Conservation (phyloP, 2,888 invertebrate genomes). For the Dusona sp. region DNA sequence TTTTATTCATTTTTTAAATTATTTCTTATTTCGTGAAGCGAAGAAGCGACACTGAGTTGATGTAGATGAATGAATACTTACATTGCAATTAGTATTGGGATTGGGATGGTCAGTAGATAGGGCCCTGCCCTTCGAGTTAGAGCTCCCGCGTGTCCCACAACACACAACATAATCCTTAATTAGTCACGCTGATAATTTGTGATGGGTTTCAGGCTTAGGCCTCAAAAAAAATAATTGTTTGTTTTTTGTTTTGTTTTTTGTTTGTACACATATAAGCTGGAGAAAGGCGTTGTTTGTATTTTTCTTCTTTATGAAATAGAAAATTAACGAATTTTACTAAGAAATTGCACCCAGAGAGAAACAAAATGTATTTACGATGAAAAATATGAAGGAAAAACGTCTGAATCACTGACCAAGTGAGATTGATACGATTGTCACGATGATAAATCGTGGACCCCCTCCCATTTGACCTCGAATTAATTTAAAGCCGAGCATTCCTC, state of each 20-base stretch:
- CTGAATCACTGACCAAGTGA: slow-evolving; percentile 20
- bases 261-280: slow-evolving; percentile 45
- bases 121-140: slow-evolving; percentile 83
- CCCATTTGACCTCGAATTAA: slow-evolving; percentile 39
- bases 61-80: slow-evolving; percentile 83
- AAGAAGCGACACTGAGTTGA: slow-evolving; percentile 81
- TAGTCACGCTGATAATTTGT: slow-evolving; percentile 82
- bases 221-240: slow-evolving; percentile 46
- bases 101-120: slow-evolving; percentile 84
- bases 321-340: slow-evolving; percentile 50
- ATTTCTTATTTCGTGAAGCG: slow-evolving; percentile 69
- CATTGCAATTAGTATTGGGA: slow-evolving; percentile 84
- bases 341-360: slow-evolving; percentile 66
- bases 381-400: slow-evolving; percentile 5
- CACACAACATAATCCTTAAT: slow-evolving; percentile 84
- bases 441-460: slow-evolving; percentile 35
- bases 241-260: slow-evolving; percentile 12
- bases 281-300: slow-evolving; percentile 34
- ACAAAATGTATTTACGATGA: background rate
- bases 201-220: slow-evolving; percentile 66
- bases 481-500: slow-evolving; percentile 63
- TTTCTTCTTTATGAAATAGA: slow-evolving; percentile 5
- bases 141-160: slow-evolving; percentile 84
- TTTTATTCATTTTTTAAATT: slow-evolving; percentile 25
- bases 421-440: slow-evolving; percentile 30